Base-by-base conservation (phyloP, 2,888 invertebrate genomes). In the Dyspetes luteomarginatus region DNA sequence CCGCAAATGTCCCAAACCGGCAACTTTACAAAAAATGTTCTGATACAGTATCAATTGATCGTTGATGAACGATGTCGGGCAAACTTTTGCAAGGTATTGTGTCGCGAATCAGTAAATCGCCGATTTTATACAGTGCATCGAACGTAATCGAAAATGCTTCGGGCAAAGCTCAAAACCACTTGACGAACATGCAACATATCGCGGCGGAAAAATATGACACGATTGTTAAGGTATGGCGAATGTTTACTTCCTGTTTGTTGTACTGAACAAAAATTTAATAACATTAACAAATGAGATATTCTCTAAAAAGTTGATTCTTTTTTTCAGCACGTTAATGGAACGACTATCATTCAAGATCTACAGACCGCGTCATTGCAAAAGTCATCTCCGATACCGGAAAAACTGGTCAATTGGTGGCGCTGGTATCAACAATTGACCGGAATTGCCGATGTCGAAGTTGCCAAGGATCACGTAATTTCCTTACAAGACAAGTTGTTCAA, bases 381-480 rank as follows among this genome's bases (percentile, higher is more conserved):
- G 5, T 82, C 84, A 0, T 72, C 76, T 43, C 88, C 89, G 5
- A 79, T 92, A 58, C 90, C 92, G 58, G 83, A 81, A 24, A 85
- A 81, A 45, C 73, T 92, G 12, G 75, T 89, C 1, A 85, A 86
- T 73, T 89, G 88, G 87, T 90, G 88, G 90, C 86, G 88, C 65
- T 91, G 91, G 92, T 92, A 91, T 78, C 89, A 91, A 67, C 85
- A 90, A 65, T 78, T 92, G 45, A 89, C 89, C 4, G 92, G 92
- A 2, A 45, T 91, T 5, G 88, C 91, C 76, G 84, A 83, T 7
- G 87, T 92, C 1, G 92, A 92, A 80, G 2, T 85, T 1, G 85
- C 90, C 0, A 90, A 88, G 60, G 85, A 85, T 4, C 87, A 86
- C 22, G 91, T 92, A 1, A 86, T 90, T 12, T n/a, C 60, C 0